Evolutionary conservation across 1,140 invertebrate genomes (phyloP), one percentile per base, ranked within the genome.

Genomic region (Heliconius eleuchia): DNA sequence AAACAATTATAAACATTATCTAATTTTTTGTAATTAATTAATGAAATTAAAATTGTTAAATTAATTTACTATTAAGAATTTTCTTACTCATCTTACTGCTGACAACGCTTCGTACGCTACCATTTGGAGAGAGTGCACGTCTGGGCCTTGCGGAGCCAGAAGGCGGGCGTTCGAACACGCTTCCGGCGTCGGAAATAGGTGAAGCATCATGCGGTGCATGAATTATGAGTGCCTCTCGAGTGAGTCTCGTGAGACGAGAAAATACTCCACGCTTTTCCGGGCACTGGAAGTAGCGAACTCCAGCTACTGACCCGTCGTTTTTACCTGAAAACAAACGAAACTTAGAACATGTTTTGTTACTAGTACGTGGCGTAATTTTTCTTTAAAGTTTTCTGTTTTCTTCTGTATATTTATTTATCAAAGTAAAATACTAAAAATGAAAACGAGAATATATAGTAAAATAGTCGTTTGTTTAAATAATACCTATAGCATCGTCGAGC

Each of bases 281-380:
- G 92, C 99, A 99, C 94, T 99, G 98, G 91, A 99, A 99, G 91
- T 99, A 99, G 46, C 97, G 95, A 34, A 97, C 96, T 46, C 98
- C 99, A 76, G 97, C 97, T 70, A 99, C 98, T 27, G 98, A 98
- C 23, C 99, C 99, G 95, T 99, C 98, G 92, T 99, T 99, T 95
- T 99, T 99, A 66, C 98, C 98, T 98, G 89, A 78, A 95, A 88
- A 46, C 1, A 34, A 77, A 76, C 9, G 27, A 27, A 66, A 66
- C 23, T 30, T 30, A n/a, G n/a, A 60, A 57, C 9, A 27, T 60
- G n/a, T n/a, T 8, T 18, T 19, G 3, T 55, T 6, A 55, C 19
- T 55, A n/a, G 18, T n/a, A n/a, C 18, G 52, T 55, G 52, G 52
- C 18, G 52, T 55, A 55, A 55, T 19, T 55, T 46, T 46, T 46